Evolutionary conservation across 2,797 vertebrate genomes (phyloP).

Genomic region (Chelon auratus): DNA sequence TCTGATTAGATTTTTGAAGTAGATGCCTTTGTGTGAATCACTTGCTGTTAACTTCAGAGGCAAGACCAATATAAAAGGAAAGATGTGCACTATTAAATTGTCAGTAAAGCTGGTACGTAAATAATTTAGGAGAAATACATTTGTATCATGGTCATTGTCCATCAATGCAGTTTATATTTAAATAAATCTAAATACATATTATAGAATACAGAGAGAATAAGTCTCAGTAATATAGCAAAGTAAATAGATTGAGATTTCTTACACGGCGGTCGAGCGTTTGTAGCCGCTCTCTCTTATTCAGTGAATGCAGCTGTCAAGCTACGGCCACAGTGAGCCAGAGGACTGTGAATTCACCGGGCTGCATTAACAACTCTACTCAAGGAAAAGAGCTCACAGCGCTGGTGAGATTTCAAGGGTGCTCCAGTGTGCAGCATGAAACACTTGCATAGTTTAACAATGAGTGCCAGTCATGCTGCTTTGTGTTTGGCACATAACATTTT

Average conservation of each 20-base stretch:
- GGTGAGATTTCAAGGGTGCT: neutral
- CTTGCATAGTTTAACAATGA: neutral
- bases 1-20: neutral
- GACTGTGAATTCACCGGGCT: constrained; percentile 7
- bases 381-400: neutral
- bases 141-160: neutral
- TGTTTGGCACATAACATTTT: neutral
- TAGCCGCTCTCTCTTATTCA: constrained; percentile 31
- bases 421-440: neutral
- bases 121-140: neutral
- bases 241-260: neutral
- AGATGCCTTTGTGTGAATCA: neutral
- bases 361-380: constrained; percentile 7
- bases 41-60: neutral
- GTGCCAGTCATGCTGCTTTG: neutral
- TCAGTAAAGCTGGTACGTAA: neutral
- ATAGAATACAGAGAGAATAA: too few relatives aligned
- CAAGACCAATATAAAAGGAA: neutral
- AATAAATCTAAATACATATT: neutral
- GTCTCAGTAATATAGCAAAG: too few relatives aligned
- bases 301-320: constrained; percentile 31
- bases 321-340: constrained; percentile 12
- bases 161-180: neutral
- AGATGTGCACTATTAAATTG: neutral
- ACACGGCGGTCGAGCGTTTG: constrained; percentile 3